Base-by-base conservation (phyloP, 2,797 vertebrate genomes). In the Gymnodraco acuticeps region DNA sequence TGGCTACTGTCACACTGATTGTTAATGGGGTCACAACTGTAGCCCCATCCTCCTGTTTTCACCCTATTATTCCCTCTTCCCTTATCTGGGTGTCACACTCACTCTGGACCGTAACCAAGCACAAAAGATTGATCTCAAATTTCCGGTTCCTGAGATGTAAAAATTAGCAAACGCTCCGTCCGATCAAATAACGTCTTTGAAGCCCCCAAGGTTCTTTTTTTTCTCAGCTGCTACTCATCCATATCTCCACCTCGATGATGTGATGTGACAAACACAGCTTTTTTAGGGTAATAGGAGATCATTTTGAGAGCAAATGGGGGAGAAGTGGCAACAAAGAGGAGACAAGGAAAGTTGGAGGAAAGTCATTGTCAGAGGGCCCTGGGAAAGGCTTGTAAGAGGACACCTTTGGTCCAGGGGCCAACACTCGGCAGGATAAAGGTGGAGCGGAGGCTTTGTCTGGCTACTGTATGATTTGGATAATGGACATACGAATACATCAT, bases 141-240 rank as follows among this genome's bases (percentile, higher is more conserved):
- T 89, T 96, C 92, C 73, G 64, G 87, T 93, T 90, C 93, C 84
- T 92, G 83, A 92, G 83, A 87, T 92, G 80, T 89, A 88, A 78
- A 94, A 95, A 90, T 93, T 88, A 80, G 80, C 80, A 78, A 90
- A 88, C 85, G 64, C 88, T 92, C 88, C 67, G 88, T 82, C 31
- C 77, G 91, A 88, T 94, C 91, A 61, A 67, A 82, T 86, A 45
- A 91, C 82, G 68, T 68, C 77, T 80, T 90, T 81, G 59, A 83
- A 76, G 73, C 83, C 84, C 79, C 77, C 52, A 62, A 60, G 86
- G 80, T 64, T 63, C 41, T 73, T 71, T 62, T 75, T 82, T 65
- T 65, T 48, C 68, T 47, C 66, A 61, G 16, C 70, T 71, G 66
- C 23, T 62, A 53, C 54, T 70, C 54, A 56, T 66, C 41, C 47